Base-by-base conservation (phyloP, 1,140 invertebrate species). In the Nylanderia fulva region DNA sequence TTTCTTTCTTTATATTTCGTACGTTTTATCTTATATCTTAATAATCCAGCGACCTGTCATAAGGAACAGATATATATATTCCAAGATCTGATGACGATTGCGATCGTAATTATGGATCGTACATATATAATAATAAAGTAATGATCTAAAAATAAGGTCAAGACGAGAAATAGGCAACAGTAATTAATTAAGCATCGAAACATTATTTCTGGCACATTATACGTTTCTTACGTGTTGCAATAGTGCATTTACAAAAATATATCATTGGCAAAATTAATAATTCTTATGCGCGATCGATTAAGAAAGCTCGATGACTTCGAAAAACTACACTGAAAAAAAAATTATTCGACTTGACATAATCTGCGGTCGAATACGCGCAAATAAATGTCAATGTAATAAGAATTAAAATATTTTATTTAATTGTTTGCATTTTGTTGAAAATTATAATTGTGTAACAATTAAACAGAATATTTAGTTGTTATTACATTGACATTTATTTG, bases 151-250 rank as follows among this genome's bases (percentile, higher is more conserved):
- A 58, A 24, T 33, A 33, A 33, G 29, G 24, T 58, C 60, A 60
- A 72, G 45, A n/a, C 66, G 36, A 56, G 58, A 24, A n/a, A 72
- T 72, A 48, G 77, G 36, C 66, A 52, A 72, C 77, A 45, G n/a
- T 71, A 82, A 80, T 80, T 71, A 52, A 69, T 80, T 71, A 52
- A 69, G 64, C 71, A 60, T 71, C 36, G 52, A 58, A 68, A 36
- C 24, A 64, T 71, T 71, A 82, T 72, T 82, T 72, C 36, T 82
- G 77, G n/a, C n/a, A 58, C 33, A 82, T 72, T 71, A n/a, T n/a
- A 58, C 18, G 61, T 61, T 15, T 5, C 77, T 80, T 42, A 33
- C 24, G 52, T 58, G 33, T 13, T 27, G 76, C 64, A 80, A 27
- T 69, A 45, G 42, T 13, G 33, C 63, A 56, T 69, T 5, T 33